Conservation (phyloP, 2,797 vertebrate species). For the Leontopithecus rosalia region DNA sequence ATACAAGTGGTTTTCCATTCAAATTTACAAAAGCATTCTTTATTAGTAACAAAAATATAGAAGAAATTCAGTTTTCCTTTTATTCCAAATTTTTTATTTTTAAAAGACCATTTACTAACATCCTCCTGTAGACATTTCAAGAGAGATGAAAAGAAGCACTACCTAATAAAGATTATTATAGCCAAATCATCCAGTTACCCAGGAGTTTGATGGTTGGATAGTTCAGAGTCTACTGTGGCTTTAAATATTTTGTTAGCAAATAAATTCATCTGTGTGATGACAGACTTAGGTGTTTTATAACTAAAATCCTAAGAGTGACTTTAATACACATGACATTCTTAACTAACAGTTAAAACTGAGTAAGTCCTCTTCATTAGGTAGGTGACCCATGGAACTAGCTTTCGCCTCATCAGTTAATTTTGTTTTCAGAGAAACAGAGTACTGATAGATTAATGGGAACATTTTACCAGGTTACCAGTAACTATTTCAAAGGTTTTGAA, state of each 20-base stretch:
- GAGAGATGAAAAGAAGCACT: neutral
- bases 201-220: neutral
- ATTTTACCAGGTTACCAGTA: neutral
- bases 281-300: neutral
- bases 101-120: slow-evolving; percentile 8
- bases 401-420: neutral
- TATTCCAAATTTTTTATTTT: slow-evolving; percentile 41
- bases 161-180: neutral
- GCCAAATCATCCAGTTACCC: neutral
- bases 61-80: neutral
- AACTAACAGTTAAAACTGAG: neutral
- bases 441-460: neutral
- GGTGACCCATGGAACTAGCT: rapidly evolving
- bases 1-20: slow-evolving; percentile 56
- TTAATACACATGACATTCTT: neutral
- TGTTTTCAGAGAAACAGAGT: neutral
- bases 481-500: slow-evolving; percentile 5
- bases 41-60: slow-evolving; percentile 60
- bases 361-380: neutral
- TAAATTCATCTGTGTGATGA: neutral
- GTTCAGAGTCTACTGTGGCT: neutral
- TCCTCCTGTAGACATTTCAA: neutral
- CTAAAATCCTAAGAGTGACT: neutral
- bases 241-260: neutral
- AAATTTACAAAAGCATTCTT: slow-evolving; percentile 46